phyloP scores from a whole-genome alignment of 2,113 vertebrate genomes.

The Mungos mungo region DNA sequence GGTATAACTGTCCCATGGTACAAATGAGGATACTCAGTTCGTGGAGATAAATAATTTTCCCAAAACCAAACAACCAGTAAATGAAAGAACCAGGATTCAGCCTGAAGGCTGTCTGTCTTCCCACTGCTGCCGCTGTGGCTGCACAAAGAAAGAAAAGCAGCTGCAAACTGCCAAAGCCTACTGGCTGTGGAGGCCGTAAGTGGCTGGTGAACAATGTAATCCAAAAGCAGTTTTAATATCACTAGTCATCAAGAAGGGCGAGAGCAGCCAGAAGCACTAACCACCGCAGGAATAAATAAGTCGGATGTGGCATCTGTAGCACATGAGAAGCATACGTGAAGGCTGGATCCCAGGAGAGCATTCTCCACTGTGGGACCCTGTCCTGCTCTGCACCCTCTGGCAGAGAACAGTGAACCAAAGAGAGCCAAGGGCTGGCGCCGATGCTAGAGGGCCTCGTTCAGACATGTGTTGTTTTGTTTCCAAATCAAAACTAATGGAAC shows the following conservation, averaged over 20 bases:
- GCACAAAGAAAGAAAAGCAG: neutral
- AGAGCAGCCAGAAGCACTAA: neutral
- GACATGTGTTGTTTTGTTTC: neutral
- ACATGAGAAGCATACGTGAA: neutral
- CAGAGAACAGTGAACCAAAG: neutral
- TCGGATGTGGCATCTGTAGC: accelerated
- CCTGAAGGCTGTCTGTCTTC: neutral
- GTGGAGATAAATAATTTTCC: neutral
- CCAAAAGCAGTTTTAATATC: neutral
- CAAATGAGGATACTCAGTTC: neutral
- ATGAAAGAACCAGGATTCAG: neutral
- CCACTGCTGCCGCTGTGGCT: neutral
- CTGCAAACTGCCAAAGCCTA: neutral
- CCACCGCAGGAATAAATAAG: neutral
- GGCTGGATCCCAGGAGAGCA: neutral
- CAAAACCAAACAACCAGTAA: neutral
- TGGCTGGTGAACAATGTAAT: neutral
- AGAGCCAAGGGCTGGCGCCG: neutral
- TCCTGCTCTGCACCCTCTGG: neutral
- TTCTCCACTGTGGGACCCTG: neutral
- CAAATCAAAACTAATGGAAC: neutral
- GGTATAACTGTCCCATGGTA: neutral
- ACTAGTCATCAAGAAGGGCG: neutral
- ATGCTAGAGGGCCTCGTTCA: neutral
- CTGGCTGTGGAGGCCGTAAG: neutral